Evolutionary conservation across 2,113 vertebrate species (phyloP), one percentile per base, ranked within the genome.

Genomic region (Dryoscopus gambensis): DNA sequence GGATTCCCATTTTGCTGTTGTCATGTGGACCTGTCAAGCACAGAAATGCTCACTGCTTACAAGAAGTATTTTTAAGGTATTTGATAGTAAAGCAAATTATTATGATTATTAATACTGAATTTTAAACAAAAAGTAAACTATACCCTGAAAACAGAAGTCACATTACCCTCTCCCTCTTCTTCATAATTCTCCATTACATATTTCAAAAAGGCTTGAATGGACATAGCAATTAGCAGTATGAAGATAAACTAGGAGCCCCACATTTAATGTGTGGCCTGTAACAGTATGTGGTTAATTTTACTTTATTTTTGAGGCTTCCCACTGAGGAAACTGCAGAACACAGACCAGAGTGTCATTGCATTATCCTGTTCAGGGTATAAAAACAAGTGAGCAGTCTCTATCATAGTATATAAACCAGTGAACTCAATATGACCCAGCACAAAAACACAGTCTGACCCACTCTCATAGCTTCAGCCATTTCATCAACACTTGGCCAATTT

Each of bases 1-100:
- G 98, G 62, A 99, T 99, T 89, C 99, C 99, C 98, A 99, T 99
- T 97, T 98, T 98, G 90, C 98, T 98, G 97, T 97, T 98, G 87
- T 99, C 99, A 56, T 94, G 98, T 64, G 98, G 98, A 90, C 98
- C 99, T 99, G 97, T 13, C 28, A 33, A 79, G n/a, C 40, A 95
- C 30, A 80, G 35, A 94, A 89, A 53, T 12, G 21, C 27, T 28
- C 21, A 13, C 2, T 74, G 7, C 33, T 90, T 94, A 70, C 31
- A 74, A 2, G 7, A 60, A 49, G 10, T 44, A 59, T 67, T 84
- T 93, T 55, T 37, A 80, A 75, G 33, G 10, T 16, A 47, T 74
- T 81, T 4, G 2, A 30, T 4, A 73, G 5, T 18, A 78, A 63
- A 40, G 23, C 19, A 77, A 67, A 42, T 11, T 40, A 31, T 0